These are phyloP conservation scores for Conopomorpha cramerella DNA, from an alignment of 1,140 invertebrate genomes.

Conservation along the genomic window DNA sequence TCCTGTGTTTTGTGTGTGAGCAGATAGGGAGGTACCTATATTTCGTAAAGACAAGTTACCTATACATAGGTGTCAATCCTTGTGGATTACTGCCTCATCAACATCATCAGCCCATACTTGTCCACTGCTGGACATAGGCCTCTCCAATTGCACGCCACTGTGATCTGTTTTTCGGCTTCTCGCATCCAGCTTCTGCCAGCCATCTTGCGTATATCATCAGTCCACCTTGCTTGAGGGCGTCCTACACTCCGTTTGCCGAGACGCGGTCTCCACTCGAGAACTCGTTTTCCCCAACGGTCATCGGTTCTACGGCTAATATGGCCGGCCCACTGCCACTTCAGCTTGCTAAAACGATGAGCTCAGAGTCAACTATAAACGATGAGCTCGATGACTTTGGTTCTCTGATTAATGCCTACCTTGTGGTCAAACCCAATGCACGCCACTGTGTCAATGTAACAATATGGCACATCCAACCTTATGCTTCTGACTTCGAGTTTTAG, in stretches of 20 bases:
- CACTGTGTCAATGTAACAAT: too few species aligned
- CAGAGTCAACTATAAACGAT: constrained; percentile 37
- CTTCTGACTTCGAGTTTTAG: too few species aligned
- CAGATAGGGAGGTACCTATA: too few species aligned
- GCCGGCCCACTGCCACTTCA: constrained; percentile 7
- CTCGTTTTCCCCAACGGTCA: constrained; percentile 5
- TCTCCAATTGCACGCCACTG: background rate
- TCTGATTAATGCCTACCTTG: background rate
- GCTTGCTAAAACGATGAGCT: constrained; percentile 20
- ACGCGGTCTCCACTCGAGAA: constrained; percentile 1
- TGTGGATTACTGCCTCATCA: too few species aligned
- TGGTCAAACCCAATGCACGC: too few species aligned
- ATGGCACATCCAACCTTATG: too few species aligned
- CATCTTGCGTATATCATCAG: constrained; percentile 6
- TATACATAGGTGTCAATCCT: too few species aligned
- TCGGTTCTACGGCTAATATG: constrained; percentile 18
- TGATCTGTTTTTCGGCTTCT: background rate
- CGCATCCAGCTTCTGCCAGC: constrained; percentile 6
- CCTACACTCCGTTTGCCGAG: background rate
- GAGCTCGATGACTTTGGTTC: constrained; percentile 3
- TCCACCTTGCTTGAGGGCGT: constrained; percentile 7
- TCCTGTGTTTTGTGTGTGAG: background rate
- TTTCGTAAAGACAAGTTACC: too few species aligned
- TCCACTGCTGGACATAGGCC: constrained; percentile 1
- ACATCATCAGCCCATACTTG: background rate